These are phyloP conservation scores for Euzophera pinguis DNA, from an alignment of 2,888 invertebrate genomes.

Conservation along the genomic window DNA sequence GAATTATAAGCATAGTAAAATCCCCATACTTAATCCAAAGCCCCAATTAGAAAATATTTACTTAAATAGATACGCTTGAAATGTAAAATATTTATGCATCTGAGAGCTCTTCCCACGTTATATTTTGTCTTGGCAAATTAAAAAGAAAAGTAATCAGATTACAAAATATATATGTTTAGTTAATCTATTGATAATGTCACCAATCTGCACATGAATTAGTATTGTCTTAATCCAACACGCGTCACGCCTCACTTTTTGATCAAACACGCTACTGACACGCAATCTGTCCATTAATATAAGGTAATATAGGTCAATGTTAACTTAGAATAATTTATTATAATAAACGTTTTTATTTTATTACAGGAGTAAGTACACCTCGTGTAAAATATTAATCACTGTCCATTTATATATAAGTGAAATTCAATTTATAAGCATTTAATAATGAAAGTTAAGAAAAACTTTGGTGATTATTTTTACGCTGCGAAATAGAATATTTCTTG, in stretches of 20 bases:
- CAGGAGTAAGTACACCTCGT: conserved; percentile 59
- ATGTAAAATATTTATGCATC: background rate
- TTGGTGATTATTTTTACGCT: conserved; percentile 11
- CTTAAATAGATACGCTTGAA: background rate
- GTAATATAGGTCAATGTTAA: conserved; percentile 51
- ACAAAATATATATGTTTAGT: background rate
- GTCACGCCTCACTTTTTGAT: conserved; percentile 43
- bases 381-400: conserved; percentile 61
- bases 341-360: conserved; percentile 49
- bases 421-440: conserved; percentile 31
- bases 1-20: background rate
- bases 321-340: conserved; percentile 37
- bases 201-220: background rate
- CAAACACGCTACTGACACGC: conserved; percentile 62
- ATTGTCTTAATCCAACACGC: conserved; percentile 24
- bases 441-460: conserved; percentile 19
- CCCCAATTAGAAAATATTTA: conserved; percentile 2
- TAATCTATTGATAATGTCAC: background rate
- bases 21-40: background rate
- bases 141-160: background rate
- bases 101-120: conserved; percentile 4
- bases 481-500: conserved; percentile 2
- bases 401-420: conserved; percentile 54
- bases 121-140: background rate
- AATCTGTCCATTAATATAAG: conserved; percentile 77